These are phyloP conservation scores for Nephrotoma appendiculata DNA, from an alignment of 2,888 invertebrate genomes.

Conservation along the genomic window DNA sequence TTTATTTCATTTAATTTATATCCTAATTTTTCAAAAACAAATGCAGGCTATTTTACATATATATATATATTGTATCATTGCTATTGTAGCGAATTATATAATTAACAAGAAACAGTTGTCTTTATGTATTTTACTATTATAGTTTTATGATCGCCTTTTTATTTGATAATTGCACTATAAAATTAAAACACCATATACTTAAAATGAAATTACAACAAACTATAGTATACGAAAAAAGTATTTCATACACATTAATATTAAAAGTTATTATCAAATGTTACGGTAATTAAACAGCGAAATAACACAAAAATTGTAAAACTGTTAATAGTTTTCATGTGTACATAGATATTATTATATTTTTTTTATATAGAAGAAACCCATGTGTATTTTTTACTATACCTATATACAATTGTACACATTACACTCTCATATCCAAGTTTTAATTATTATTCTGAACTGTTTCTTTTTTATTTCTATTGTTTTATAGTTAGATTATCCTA, in stretches of 20 bases:
- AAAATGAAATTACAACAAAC: not conserved
- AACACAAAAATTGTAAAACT: not conserved
- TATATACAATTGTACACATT: too few relatives aligned
- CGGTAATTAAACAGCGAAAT: not conserved
- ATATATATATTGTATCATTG: not conserved
- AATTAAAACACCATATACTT: not conserved
- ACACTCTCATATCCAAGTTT: not conserved
- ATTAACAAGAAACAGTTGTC: not conserved
- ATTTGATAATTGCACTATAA: not conserved
- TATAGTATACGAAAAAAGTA: not conserved
- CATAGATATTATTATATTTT: not conserved
- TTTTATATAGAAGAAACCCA: not conserved
- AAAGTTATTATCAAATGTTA: not conserved
- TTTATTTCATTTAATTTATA: not conserved
- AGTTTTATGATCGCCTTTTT: not conserved
- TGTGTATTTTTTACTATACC: not conserved
- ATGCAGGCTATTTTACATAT: not conserved
- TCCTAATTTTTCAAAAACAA: not conserved
- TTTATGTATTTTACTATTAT: not conserved
- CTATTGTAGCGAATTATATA: not conserved
- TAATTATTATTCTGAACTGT: not conserved
- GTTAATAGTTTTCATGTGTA: not conserved
- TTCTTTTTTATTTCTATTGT: not conserved
- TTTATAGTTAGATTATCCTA: not conserved
- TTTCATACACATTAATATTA: not conserved